A percentile compares a stretch with the other conserved stretches of the same genome.
phyloP scores from a whole-genome alignment of 2,888 invertebrate species.

The Lymantria monacha region DNA sequence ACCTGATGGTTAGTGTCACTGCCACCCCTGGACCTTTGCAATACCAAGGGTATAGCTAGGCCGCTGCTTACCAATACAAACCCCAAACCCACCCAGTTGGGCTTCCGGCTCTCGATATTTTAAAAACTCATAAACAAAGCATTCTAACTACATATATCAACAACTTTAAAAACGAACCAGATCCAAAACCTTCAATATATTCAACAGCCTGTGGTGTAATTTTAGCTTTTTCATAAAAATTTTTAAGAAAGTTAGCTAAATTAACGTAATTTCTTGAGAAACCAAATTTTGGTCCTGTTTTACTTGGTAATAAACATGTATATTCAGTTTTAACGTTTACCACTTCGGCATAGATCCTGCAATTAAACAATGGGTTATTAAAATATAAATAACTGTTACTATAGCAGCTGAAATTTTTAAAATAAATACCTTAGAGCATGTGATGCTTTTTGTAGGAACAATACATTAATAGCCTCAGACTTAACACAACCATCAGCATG shows the following conservation, averaged over 20 bases:
- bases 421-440: constrained; percentile 73
- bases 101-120: too few relatives aligned
- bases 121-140: too few relatives aligned
- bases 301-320: too few relatives aligned
- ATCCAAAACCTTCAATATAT: constrained; percentile 93
- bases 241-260: constrained; percentile 72
- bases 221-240: constrained; percentile 83
- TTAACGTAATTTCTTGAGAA: constrained; percentile 78
- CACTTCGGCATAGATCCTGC: constrained; percentile 83
- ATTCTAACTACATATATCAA: too few relatives aligned
- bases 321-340: constrained; percentile 85
- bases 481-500: constrained; percentile 89
- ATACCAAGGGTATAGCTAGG: too few relatives aligned
- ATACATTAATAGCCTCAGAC: constrained; percentile 86
- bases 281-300: constrained; percentile 53
- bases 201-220: constrained; percentile 84
- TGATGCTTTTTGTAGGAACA: constrained; percentile 86
- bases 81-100: too few relatives aligned
- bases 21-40: too few relatives aligned
- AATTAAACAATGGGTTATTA: constrained; percentile 11
- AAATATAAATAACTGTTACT: not conserved
- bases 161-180: constrained; percentile 81
- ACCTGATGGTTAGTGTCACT: too few relatives aligned
- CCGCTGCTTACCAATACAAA: too few relatives aligned
- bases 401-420: not conserved